Base-by-base conservation (phyloP, 2,113 vertebrate genomes). In the Turnix velox region DNA sequence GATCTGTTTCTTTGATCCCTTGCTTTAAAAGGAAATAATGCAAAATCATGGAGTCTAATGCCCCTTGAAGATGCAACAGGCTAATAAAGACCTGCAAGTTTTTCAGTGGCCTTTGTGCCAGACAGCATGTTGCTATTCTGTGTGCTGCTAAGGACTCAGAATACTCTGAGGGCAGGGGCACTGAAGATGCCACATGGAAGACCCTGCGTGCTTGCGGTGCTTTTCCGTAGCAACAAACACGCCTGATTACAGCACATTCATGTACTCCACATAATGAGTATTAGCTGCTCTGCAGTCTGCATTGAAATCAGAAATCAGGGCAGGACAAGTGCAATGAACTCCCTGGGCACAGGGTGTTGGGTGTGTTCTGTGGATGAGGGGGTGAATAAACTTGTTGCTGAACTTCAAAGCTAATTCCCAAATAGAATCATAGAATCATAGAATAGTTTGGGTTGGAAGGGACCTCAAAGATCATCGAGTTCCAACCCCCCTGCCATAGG, bases 151-250 rank as follows among this genome's bases (percentile, higher is more conserved):
- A 95, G 92, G 85, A 90, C 94, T 89, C 82, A 1, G 14, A 81
- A 73, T 19, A 37, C 62, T 87, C 40, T 1, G 2, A 79, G 90
- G 57, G 82, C 72, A 59, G 83, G 85, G 90, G 54, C 57, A 14
- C 85, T 74, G 61, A 79, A 89, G 95, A 91, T 94, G 89, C 96
- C 95, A 95, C 94, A 91, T 93, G 94, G 89, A 93, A 94, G 91
- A 92, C 86, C 90, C 82, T 83, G 82, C 91, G 22, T 95, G 91
- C 87, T 89, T 95, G 69, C 94, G 94, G 85, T 93, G 91, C 65
- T 96, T 95, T 95, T 92, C 97, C 96, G 94, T 96, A 97, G 96
- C 96, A 97, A 97, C 96, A 96, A 97, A 97, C 80, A 93, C 43
- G 95, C 96, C 90, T 96, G 97, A 97, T 97, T 97, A 97, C 95